Conservation (phyloP, 2,113 vertebrate genomes). For the Cochlearius cochlearius region DNA sequence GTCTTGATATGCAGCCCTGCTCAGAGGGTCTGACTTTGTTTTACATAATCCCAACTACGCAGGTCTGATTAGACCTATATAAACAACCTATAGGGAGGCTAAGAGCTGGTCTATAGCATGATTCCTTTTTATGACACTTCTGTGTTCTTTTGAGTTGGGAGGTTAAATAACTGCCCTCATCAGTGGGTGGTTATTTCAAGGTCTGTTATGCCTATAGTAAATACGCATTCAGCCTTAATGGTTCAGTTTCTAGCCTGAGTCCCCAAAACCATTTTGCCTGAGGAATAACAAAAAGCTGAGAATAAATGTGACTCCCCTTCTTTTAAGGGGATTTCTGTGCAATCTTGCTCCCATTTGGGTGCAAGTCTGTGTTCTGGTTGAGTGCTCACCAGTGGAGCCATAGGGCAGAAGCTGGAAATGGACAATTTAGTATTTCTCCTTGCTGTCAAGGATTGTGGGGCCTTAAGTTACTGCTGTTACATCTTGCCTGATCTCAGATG, state of each 20-base stretch:
- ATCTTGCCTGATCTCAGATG: not conserved
- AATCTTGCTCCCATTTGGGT: not conserved
- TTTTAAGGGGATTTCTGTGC: not conserved
- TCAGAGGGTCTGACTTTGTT: not conserved
- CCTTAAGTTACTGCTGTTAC: not conserved
- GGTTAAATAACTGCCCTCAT: not conserved
- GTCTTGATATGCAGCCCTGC: not conserved
- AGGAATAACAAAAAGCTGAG: not conserved
- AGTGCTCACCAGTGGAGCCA: not conserved
- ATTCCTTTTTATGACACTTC: not conserved
- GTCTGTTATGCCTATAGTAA: not conserved
- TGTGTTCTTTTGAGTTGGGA: not conserved
- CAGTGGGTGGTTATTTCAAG: not conserved
- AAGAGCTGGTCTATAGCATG: not conserved
- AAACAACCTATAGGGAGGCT: not conserved
- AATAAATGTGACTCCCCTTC: not conserved
- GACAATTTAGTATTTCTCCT: not conserved
- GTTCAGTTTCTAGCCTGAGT: not conserved
- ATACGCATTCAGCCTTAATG: not conserved
- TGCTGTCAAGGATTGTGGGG: not conserved
- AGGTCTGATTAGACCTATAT: not conserved
- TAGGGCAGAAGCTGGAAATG: not conserved
- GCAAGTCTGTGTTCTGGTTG: not conserved
- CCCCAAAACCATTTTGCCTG: not conserved
- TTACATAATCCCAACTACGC: accelerated